Conservation (phyloP, 2,888 invertebrate genomes). For the Ganaspis brasiliensis region DNA sequence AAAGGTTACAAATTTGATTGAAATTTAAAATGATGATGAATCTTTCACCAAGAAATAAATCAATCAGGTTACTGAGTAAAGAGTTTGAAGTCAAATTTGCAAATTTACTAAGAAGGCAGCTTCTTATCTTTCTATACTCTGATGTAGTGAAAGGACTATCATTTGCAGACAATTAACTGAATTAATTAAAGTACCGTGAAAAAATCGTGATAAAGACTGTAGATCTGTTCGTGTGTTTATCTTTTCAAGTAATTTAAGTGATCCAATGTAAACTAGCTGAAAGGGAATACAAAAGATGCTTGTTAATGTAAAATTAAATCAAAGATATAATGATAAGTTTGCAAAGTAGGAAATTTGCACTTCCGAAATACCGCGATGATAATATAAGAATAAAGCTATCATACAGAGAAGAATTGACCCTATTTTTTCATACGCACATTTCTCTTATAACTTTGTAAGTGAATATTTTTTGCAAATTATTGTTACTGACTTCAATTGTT, state of each 20-base stretch:
- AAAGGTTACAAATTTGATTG: too few relatives aligned
- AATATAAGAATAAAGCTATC: not conserved
- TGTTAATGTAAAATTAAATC: constrained; percentile 19
- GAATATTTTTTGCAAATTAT: too few relatives aligned
- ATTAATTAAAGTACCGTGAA: constrained; percentile 8
- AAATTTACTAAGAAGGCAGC: too few relatives aligned
- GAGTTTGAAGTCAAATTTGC: too few relatives aligned
- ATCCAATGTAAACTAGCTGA: not conserved
- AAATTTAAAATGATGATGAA: too few relatives aligned
- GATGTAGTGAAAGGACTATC: not conserved
- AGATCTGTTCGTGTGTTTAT: not conserved
- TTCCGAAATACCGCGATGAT: constrained; percentile 1
- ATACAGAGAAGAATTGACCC: constrained; percentile 6
- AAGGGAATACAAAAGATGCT: constrained; percentile 1
- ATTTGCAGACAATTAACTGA: not conserved
- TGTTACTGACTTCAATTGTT: too few relatives aligned
- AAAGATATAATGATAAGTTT: constrained; percentile 19
- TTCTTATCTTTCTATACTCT: not conserved
- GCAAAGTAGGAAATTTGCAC: constrained; percentile 16
- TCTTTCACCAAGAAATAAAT: too few relatives aligned
- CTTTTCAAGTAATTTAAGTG: constrained; percentile 19
- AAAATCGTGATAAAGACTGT: not conserved
- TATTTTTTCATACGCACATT: too few relatives aligned
- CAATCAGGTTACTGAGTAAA: too few relatives aligned
- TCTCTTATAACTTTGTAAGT: too few relatives aligned